A percentile compares a stretch with the other conserved stretches of the same genome.
phyloP scores from a whole-genome alignment of 2,797 vertebrate species.

The Poeciliopsis presidionis region DNA sequence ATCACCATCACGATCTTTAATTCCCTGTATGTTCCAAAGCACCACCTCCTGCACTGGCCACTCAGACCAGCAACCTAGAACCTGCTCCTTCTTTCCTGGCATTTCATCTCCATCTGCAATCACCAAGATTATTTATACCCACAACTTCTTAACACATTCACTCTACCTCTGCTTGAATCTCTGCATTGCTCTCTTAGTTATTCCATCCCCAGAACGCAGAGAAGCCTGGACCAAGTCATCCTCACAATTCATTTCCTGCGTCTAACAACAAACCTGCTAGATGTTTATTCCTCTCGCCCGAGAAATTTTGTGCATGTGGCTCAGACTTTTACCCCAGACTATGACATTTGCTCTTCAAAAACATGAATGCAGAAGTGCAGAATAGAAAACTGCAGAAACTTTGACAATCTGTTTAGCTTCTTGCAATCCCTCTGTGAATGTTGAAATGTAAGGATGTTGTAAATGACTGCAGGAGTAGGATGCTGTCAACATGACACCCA shows the following conservation, averaged over 20 bases:
- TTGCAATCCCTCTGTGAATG: conserved; percentile 1
- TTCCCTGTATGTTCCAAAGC: background rate
- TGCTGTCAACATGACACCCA: conserved; percentile 19
- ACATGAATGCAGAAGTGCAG: background rate
- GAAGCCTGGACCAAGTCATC: background rate
- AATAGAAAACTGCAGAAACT: background rate
- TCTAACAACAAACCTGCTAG: background rate
- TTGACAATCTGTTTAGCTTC: conserved; percentile 2
- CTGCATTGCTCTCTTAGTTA: background rate
- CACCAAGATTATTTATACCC: background rate
- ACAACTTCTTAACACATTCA: background rate
- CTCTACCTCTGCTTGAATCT: background rate
- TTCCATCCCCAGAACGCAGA: background rate
- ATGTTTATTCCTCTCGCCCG: background rate
- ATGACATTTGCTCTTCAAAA: conserved; percentile 14
- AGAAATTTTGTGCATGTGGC: background rate
- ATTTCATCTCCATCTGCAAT: background rate
- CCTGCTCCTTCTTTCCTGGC: background rate
- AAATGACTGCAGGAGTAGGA: background rate
- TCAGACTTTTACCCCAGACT: background rate
- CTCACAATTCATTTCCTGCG: background rate
- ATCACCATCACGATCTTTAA: background rate
- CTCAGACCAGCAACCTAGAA: too few relatives aligned
- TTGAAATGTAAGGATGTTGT: conserved; percentile 15
- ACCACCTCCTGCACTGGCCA: background rate